phyloP scores from a whole-genome alignment of 1,140 invertebrate genomes.

The Periplaneta americana region DNA sequence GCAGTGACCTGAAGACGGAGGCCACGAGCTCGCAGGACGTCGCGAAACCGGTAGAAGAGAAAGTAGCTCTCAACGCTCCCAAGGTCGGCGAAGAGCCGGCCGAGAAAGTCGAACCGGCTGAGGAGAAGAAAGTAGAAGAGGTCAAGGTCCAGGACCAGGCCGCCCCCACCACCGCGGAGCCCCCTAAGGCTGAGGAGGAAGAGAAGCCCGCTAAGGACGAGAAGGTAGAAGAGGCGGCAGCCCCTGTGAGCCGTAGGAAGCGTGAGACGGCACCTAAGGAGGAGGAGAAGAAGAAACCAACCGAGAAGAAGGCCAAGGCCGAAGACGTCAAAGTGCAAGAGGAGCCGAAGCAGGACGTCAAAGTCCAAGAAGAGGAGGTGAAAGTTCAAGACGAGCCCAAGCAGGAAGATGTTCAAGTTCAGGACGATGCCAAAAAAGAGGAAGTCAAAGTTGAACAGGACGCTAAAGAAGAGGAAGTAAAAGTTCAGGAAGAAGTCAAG shows the following conservation, averaged over 20 bases:
- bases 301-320: not conserved
- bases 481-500: not conserved
- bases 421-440: not conserved
- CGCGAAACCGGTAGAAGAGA: conserved; percentile 16
- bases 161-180: not conserved
- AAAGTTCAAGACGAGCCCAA: not conserved
- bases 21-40: conserved; percentile 13
- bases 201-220: not conserved
- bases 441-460: not conserved
- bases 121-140: conserved; percentile 12
- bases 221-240: not conserved
- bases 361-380: not conserved
- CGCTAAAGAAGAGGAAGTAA: not conserved
- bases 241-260: not conserved
- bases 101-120: conserved; percentile 6
- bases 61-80: conserved; percentile 13
- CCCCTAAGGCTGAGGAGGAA: not conserved
- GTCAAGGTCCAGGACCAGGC: not conserved
- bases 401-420: not conserved
- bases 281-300: conserved; percentile 12
- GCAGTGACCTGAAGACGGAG: conserved; percentile 10
- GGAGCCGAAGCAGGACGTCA: not conserved
- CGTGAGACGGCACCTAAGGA: conserved; percentile 4
- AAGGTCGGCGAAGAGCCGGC: not conserved
- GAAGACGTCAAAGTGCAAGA: not conserved